Evolutionary conservation across 1,140 invertebrate species (phyloP).

Genomic region (Steinernema feltiae): DNA sequence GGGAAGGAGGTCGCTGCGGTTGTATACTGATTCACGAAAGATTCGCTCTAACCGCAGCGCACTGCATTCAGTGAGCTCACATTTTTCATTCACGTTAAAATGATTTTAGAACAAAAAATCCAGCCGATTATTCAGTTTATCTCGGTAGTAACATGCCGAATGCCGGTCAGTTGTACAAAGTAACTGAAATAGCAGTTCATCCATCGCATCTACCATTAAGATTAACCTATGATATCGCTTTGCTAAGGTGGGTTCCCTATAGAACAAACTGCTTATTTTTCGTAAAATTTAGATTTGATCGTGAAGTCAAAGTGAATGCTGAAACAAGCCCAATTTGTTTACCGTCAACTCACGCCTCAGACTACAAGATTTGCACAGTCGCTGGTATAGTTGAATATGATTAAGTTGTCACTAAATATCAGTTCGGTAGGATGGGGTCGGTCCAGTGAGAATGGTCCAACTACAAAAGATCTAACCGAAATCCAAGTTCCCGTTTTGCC

Average conservation of each 20-base stretch:
- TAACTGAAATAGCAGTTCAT: not conserved
- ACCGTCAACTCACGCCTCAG: not conserved
- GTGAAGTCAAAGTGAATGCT: not conserved
- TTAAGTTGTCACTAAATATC: not conserved
- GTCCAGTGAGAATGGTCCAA: not conserved
- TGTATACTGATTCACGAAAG: not conserved
- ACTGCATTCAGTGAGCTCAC: conserved; percentile 1
- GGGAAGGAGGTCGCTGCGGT: not conserved
- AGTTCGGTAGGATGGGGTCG: not conserved
- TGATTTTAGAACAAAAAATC: not conserved
- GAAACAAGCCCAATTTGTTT: not conserved
- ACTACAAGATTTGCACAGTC: not conserved
- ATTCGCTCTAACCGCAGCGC: not conserved
- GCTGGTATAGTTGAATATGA: not conserved
- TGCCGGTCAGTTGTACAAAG: not conserved
- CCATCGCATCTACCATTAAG: not conserved
- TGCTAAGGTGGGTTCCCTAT: not conserved
- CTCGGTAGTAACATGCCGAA: not conserved
- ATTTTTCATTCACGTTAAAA: not conserved
- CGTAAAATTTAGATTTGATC: not conserved
- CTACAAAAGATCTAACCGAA: not conserved
- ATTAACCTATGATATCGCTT: not conserved
- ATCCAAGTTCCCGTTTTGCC: not conserved
- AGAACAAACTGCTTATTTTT: not conserved
- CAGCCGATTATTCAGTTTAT: not conserved